phyloP scores from a whole-genome alignment of 2,797 vertebrate genomes.

The Zonotrichia albicollis region DNA sequence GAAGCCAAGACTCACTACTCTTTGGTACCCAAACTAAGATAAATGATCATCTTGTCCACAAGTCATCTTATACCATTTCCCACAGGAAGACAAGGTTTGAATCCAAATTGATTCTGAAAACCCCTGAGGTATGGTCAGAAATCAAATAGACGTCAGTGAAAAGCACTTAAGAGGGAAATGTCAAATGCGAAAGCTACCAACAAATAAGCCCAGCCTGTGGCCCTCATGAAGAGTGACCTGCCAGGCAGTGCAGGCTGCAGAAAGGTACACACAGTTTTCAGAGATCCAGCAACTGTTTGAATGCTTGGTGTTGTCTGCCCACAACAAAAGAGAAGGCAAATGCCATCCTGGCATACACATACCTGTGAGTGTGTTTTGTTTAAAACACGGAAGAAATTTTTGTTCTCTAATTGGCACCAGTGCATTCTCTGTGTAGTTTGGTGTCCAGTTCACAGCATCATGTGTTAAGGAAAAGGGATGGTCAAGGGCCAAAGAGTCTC shows the following conservation, averaged over 20 bases:
- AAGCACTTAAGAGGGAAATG: not conserved
- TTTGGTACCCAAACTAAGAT: conserved; percentile 7
- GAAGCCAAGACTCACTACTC: not conserved
- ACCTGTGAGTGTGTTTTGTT: not conserved
- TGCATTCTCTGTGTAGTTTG: not conserved
- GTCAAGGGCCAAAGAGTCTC: not conserved
- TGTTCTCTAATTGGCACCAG: not conserved
- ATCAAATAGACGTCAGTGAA: not conserved
- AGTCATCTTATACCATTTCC: not conserved
- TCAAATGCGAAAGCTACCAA: not conserved
- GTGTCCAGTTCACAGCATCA: not conserved
- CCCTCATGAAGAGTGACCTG: not conserved
- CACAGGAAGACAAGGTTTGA: not conserved
- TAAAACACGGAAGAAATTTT: not conserved
- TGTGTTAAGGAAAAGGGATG: not conserved
- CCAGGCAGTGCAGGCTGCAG: not conserved
- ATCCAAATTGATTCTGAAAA: conserved; percentile 29
- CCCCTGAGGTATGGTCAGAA: not conserved
- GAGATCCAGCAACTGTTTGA: not conserved
- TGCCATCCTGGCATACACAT: not conserved
- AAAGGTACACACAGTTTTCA: not conserved
- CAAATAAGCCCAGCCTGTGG: not conserved
- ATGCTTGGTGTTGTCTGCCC: not conserved
- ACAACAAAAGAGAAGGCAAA: not conserved
- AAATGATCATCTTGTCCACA: not conserved